phyloP scores from a whole-genome alignment of 2,113 vertebrate species.

The Chascanopsetta lugubris region DNA sequence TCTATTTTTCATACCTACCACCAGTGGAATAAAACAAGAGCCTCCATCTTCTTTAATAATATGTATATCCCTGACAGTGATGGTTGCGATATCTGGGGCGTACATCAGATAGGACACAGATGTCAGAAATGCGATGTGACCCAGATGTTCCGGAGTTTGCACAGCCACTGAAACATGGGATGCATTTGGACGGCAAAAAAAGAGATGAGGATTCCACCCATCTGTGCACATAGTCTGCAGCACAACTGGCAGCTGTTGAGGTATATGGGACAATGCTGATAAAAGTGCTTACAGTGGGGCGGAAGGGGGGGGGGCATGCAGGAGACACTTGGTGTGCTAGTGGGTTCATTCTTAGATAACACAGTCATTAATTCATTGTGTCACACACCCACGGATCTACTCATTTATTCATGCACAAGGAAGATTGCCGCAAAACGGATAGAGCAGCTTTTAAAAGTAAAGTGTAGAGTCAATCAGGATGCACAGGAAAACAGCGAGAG shows the following conservation, averaged over 20 bases:
- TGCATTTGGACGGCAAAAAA: conserved; percentile 57
- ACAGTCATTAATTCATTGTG: neutral
- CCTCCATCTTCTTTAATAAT: conserved; percentile 4
- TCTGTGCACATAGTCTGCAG: conserved; percentile 59
- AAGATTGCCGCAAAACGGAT: neutral
- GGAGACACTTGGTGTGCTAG: neutral
- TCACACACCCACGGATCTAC: neutral
- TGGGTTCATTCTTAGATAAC: neutral
- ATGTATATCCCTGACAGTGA: conserved; percentile 5
- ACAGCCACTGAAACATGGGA: conserved; percentile 51
- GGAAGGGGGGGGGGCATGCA: neutral
- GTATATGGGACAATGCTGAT: conserved; percentile 41
- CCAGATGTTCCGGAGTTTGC: conserved; percentile 64
- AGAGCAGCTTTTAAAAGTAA: conserved; percentile 10
- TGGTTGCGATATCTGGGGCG: conserved; percentile 46
- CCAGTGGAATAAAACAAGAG: conserved; percentile 10
- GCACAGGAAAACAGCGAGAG: neutral
- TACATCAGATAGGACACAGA: conserved; percentile 68
- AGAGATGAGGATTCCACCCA: conserved; percentile 61
- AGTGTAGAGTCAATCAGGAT: conserved; percentile 14
- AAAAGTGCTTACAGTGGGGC: neutral
- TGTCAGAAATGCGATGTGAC: conserved; percentile 64
- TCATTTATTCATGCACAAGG: neutral
- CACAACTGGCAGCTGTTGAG: conserved; percentile 56
- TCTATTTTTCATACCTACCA: neutral